Base-by-base conservation (phyloP, 2,113 vertebrate species). In the Cygnus atratus region DNA sequence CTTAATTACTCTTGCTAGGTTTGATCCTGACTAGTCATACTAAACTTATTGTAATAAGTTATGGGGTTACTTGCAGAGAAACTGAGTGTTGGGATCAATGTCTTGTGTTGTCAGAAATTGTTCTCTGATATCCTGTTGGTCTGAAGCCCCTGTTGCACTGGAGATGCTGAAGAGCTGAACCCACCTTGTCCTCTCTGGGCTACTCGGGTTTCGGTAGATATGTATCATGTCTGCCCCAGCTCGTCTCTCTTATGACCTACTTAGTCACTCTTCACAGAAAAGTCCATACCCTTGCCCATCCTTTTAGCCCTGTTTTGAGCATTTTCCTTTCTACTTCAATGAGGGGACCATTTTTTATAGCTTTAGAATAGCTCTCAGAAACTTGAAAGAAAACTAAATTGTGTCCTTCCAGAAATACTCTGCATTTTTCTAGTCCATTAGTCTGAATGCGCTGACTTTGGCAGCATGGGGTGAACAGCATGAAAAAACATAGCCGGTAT, bases 231-330 rank as follows among this genome's bases (percentile, higher is more conserved):
- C 84, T 72, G 57, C 72, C n/a, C 24, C 22, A 80, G 6, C 80
- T 86, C 31, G 2, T 70, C 33, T 43, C 84, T 66, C 59, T 74
- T 50, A 20, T 39, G 89, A 58, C 83, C 82, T 75, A 80, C 74
- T 90, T 92, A 58, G 58, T 29, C 39, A 26, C 58, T 89, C 48
- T 39, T 86, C 39, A 19, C 58, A 35, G 82, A 41, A 44, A 41
- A 84, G 15, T 29, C 71, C 39, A 1, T 35, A 37, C 68, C 74
- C 84, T 43, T 80, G 63, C 85, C 74, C 3, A 0, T 72, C 52
- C 86, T 90, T 87, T 87, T 87, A 73, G 75, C 86, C 89, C 52
- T 84, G 57, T 72, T 92, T 62, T 52, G 77, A 67, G 58, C 78
- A 13, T 46, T 67, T 90, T n/a, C 24, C n/a, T n/a, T 73, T 86